Conservation (phyloP, 2,113 vertebrate species). For the Rhipidura dahli region DNA sequence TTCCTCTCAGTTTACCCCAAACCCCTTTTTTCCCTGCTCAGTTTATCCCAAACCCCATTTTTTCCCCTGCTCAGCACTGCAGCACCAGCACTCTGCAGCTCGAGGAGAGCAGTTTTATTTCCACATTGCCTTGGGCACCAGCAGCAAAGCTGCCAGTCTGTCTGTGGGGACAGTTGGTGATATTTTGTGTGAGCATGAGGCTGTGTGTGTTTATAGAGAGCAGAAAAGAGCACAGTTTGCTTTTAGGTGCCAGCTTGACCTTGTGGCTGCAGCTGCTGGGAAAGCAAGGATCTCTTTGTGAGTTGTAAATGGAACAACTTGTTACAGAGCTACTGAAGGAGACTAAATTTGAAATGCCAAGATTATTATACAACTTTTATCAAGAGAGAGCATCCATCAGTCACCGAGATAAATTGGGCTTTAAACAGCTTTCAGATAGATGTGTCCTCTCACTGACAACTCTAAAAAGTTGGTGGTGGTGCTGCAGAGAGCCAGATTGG, state of each 20-base stretch:
- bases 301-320: conserved; percentile 47
- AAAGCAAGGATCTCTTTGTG: conserved; percentile 26
- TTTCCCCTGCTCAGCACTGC: not conserved
- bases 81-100: not conserved
- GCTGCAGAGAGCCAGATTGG: not conserved
- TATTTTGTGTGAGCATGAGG: not conserved
- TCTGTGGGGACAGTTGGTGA: conserved; percentile 1
- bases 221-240: conserved; percentile 50
- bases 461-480: not conserved
- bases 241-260: conserved; percentile 57
- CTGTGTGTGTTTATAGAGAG: conserved; percentile 20
- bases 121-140: conserved; percentile 34
- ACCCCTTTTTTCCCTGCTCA: not conserved
- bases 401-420: conserved; percentile 24
- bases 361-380: conserved; percentile 35
- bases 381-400: conserved; percentile 31
- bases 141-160: conserved; percentile 21
- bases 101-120: not conserved
- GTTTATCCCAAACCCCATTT: not conserved
- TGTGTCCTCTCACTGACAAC: not conserved
- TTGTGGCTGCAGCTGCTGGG: conserved; percentile 46
- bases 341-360: conserved; percentile 60
- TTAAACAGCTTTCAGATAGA: conserved; percentile 1
- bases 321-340: conserved; percentile 45
- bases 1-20: not conserved